Percentiles rank a stretch among this genome's conserved stretches.
Evolutionary conservation across 53 echinoderm and acorn worm species (phyloP).

Genomic region (Holothuria scabra): DNA sequence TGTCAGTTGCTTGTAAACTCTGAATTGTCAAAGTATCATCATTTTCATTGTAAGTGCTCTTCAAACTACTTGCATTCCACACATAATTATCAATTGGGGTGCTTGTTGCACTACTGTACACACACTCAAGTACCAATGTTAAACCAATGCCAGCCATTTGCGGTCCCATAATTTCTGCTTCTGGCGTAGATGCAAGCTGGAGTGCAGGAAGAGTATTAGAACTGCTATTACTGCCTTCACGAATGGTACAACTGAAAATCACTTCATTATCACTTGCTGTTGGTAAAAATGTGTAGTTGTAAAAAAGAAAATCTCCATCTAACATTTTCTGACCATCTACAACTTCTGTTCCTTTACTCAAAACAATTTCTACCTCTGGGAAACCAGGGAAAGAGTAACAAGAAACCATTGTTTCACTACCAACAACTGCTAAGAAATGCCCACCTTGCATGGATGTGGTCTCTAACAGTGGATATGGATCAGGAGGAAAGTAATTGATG

Average conservation of each 20-base stretch:
- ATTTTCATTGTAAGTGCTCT: not conserved
- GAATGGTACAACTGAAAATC: not conserved
- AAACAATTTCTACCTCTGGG: not conserved
- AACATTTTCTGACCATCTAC: not conserved
- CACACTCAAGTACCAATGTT: not conserved
- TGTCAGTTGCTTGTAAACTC: not conserved
- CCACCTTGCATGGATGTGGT: not conserved
- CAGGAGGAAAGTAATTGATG: slow-evolving; percentile 26
- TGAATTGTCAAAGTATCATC: not conserved
- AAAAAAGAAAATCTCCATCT: slow-evolving; percentile 30
- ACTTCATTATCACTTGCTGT: slow-evolving; percentile 4
- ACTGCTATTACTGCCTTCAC: not conserved
- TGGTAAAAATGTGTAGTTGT: slow-evolving; percentile 25
- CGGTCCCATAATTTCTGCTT: not conserved
- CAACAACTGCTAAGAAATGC: not conserved
- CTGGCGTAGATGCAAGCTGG: slow-evolving; percentile 13
- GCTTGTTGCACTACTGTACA: not conserved
- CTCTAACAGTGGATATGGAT: slow-evolving; percentile 24
- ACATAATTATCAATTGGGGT: not conserved
- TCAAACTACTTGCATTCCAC: slow-evolving; percentile 8
- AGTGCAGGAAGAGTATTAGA: not conserved
- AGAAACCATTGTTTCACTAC: slow-evolving; percentile 11
- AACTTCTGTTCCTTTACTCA: not conserved
- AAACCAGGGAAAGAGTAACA: slow-evolving; percentile 18
- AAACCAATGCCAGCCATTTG: not conserved